Evolutionary conservation across 1,140 invertebrate species (phyloP).

Genomic region (Chironomus striatipennis): DNA sequence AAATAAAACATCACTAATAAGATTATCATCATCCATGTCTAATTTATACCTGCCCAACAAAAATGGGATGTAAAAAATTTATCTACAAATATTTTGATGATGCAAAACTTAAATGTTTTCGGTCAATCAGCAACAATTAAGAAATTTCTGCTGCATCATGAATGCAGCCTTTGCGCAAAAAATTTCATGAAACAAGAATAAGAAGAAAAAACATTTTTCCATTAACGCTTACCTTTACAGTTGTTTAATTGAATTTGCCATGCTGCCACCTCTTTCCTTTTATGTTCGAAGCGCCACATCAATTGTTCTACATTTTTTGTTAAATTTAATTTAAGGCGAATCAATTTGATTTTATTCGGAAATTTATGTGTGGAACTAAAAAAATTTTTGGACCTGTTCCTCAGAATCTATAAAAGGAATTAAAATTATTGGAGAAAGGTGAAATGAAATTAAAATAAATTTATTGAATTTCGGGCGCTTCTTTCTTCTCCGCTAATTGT

Average conservation of each 20-base stretch:
- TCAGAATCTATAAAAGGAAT: no score
- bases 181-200: no score
- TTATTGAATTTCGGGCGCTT: not conserved
- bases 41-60: conserved; percentile 11
- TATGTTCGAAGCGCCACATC: not conserved
- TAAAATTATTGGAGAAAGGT: no score
- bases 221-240: not conserved
- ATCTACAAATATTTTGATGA: conserved; percentile 17
- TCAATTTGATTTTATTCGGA: no score
- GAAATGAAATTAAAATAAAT: no score
- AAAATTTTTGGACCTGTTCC: no score
- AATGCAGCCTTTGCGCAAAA: not conserved
- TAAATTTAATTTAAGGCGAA: no score
- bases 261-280: not conserved
- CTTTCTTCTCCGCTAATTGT: not conserved
- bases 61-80: not conserved
- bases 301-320: not conserved
- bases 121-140: no score
- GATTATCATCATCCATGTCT: conserved; percentile 7
- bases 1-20: not conserved
- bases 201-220: conserved; percentile 20
- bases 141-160: not conserved
- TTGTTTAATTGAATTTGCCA: conserved; percentile 12
- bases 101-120: not conserved
- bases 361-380: no score